Percentiles rank a stretch among this genome's conserved stretches.
Conservation (phyloP, 2,797 vertebrate species). For the Orientallactaga sibirica region DNA sequence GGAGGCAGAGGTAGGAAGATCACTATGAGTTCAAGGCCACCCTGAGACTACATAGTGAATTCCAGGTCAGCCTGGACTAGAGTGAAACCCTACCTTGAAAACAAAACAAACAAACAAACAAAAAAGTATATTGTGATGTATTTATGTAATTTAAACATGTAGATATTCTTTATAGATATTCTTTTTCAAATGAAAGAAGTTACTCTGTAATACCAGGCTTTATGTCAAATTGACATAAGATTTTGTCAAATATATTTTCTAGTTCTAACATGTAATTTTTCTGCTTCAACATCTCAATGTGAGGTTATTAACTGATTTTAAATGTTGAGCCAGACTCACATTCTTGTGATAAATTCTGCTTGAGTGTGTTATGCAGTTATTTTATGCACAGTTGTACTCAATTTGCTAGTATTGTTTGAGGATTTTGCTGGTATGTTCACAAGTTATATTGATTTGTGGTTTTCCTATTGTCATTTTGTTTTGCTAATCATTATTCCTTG, state of each 20-base stretch:
- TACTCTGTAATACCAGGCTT: background rate
- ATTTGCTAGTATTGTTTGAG: background rate
- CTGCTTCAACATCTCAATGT: background rate
- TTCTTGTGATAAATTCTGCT: background rate
- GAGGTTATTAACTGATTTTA: background rate
- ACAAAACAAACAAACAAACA: too few species aligned
- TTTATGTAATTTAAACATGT: background rate
- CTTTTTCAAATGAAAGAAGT: background rate
- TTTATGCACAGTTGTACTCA: background rate
- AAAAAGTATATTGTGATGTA: too few species aligned
- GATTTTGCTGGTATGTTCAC: background rate
- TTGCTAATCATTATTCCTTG: background rate
- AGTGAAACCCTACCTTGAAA: too few species aligned
- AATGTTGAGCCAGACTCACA: background rate
- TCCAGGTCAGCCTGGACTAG: too few species aligned
- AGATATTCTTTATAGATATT: background rate
- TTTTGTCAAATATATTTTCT: background rate
- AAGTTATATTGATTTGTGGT: background rate
- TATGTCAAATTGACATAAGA: background rate
- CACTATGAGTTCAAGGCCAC: too few species aligned
- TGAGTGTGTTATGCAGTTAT: background rate
- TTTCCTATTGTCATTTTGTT: background rate
- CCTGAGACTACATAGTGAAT: too few species aligned
- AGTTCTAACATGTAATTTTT: background rate
- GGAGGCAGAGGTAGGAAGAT: too few species aligned